Evolutionary conservation across 2,113 vertebrate species (phyloP).

Genomic region (Orthonyx spaldingii): DNA sequence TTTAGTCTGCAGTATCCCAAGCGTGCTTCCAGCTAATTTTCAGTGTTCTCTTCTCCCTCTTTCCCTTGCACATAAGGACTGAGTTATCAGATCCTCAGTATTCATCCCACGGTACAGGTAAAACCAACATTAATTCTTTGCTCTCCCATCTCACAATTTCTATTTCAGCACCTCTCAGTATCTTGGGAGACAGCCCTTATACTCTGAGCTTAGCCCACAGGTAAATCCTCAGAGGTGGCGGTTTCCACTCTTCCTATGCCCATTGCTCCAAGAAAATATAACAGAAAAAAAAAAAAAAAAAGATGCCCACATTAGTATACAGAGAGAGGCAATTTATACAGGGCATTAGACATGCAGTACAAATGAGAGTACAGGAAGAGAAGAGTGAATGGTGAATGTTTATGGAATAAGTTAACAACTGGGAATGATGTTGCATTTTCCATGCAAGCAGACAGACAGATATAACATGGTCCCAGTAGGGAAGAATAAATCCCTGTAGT

Average conservation of each 20-base stretch:
- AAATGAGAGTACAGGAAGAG: conserved; percentile 47
- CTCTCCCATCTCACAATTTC: background rate
- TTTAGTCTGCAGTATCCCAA: background rate
- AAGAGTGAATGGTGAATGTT: conserved; percentile 37
- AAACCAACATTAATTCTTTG: conserved; percentile 14
- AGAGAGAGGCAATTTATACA: conserved; percentile 48
- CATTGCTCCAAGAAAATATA: background rate
- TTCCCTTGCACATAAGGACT: background rate
- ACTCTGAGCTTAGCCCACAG: background rate
- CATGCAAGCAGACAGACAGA: conserved; percentile 63
- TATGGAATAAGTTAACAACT: conserved; percentile 57
- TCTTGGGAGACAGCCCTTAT: background rate
- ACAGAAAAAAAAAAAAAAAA: background rate
- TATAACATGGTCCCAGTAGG: conserved; percentile 56
- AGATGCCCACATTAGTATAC: conserved; percentile 18
- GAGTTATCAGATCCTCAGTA: background rate
- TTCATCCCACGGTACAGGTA: background rate
- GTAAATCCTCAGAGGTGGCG: background rate
- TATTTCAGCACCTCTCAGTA: background rate
- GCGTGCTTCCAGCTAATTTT: background rate
- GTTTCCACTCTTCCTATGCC: background rate
- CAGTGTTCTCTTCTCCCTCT: background rate
- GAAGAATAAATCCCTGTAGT: conserved; percentile 56
- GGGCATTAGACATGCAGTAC: conserved; percentile 57
- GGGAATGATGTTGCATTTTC: conserved; percentile 68